phyloP scores from a whole-genome alignment of 2,888 invertebrate species.

The Gandaritis pyraliata region DNA sequence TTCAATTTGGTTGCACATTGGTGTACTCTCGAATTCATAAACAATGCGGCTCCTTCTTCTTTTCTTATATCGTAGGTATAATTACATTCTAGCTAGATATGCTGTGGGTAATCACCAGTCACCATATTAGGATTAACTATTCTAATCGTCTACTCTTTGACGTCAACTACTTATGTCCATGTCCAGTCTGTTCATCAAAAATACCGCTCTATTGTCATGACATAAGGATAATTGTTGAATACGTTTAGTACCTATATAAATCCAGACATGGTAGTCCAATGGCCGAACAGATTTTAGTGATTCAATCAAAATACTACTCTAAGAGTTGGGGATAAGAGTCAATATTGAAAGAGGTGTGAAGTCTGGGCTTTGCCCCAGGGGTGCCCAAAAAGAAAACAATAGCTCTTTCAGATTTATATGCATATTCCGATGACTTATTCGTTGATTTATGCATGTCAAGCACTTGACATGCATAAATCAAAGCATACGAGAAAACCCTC shows the following conservation, averaged over 20 bases:
- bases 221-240: background rate
- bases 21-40: too few species aligned
- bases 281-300: background rate
- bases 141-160: constrained; percentile 20
- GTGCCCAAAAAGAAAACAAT: constrained; percentile 29
- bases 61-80: too few species aligned
- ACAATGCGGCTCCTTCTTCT: too few species aligned
- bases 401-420: constrained; percentile 3
- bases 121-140: constrained; percentile 18
- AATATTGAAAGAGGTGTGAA: background rate
- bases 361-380: background rate
- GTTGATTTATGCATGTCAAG: too few species aligned
- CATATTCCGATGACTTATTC: constrained; percentile 10
- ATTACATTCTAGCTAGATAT: background rate
- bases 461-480: too few species aligned
- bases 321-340: constrained; percentile 4
- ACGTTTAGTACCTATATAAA: background rate
- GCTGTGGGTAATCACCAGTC: constrained; percentile 4
- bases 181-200: constrained; percentile 3
- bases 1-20: background rate
- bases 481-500: too few species aligned
- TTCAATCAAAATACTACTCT: constrained; percentile 14
- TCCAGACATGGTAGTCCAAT: background rate
- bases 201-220: constrained; percentile 7
- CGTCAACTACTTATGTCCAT: background rate